Conservation (phyloP, 2,113 vertebrate genomes). For the Eulemur macaco region DNA sequence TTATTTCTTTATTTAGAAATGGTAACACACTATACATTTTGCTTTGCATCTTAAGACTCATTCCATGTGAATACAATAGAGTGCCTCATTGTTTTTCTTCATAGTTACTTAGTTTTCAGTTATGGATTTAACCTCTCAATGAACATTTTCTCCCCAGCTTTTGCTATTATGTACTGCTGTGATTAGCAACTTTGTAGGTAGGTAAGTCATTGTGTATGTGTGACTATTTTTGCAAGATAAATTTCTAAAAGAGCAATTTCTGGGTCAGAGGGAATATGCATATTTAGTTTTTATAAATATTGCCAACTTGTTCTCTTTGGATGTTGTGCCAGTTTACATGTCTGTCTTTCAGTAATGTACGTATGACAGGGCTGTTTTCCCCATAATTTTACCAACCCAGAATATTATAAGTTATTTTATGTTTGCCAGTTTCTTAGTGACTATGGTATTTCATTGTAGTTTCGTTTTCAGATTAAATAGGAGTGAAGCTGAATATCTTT, state of each 20-base stretch:
- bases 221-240: neutral
- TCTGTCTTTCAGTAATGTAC: neutral
- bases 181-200: neutral
- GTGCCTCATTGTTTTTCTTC: neutral
- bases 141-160: neutral
- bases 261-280: neutral
- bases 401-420: neutral
- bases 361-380: neutral
- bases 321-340: neutral
- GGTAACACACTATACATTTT: neutral
- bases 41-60: neutral
- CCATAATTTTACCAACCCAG: neutral
- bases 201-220: neutral
- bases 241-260: constrained; percentile 24
- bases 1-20: neutral
- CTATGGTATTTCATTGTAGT: neutral
- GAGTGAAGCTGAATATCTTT: neutral
- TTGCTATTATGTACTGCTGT: neutral
- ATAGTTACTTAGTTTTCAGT: neutral
- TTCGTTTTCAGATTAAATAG: constrained; percentile 29
- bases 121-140: neutral
- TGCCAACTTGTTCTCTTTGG: neutral
- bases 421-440: neutral
- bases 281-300: neutral
- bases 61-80: neutral